These are phyloP conservation scores for Mionectes olivaceus DNA, from an alignment of 2,797 vertebrate genomes.

Conservation along the genomic window DNA sequence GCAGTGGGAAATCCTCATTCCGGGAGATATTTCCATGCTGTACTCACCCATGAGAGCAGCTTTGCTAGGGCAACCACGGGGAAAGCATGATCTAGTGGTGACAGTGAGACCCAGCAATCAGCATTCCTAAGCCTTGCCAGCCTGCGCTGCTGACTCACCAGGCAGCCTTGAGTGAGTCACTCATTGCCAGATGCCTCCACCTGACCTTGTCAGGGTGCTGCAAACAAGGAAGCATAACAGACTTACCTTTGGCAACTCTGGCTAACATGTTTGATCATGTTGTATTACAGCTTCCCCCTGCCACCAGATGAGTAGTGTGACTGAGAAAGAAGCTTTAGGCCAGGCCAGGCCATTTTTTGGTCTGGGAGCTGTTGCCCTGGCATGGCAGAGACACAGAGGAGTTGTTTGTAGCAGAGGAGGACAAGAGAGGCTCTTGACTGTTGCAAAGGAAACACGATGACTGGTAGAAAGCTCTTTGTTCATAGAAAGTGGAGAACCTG, in stretches of 20 bases:
- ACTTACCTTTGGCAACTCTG: slow-evolving; percentile 23
- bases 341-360: background rate
- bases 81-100: slow-evolving; percentile 1
- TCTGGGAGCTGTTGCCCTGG: background rate
- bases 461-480: background rate
- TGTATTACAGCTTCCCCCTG: background rate
- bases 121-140: slow-evolving; percentile 47
- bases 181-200: slow-evolving; percentile 30
- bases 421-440: background rate
- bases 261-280: slow-evolving; percentile 32
- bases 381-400: accelerated
- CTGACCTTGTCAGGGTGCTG: slow-evolving; percentile 46
- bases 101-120: background rate
- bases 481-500: background rate
- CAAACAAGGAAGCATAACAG: slow-evolving; percentile 57
- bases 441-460: background rate
- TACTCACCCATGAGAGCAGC: background rate
- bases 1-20: slow-evolving; percentile 33
- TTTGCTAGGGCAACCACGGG: slow-evolving; percentile 2
- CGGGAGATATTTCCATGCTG: background rate
- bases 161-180: slow-evolving; percentile 38
- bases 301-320: background rate
- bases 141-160: slow-evolving; percentile 39
- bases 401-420: background rate
- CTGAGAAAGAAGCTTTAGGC: background rate